Base-by-base conservation (phyloP, 2,888 invertebrate genomes). In the Erebia epiphron region DNA sequence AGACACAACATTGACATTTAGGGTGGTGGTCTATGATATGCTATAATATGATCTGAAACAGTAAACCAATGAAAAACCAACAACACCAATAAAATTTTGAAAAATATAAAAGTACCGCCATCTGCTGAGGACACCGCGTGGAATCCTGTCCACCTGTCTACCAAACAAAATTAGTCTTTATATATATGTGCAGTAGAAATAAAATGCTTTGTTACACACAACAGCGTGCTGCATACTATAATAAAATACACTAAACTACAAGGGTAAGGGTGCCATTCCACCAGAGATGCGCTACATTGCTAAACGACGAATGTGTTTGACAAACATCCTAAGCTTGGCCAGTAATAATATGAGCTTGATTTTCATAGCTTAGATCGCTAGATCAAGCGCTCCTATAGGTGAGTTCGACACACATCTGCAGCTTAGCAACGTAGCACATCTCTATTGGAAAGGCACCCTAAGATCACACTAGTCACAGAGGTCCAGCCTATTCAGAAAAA, bases 81-180 rank as follows among this genome's bases (percentile, higher is more conserved):
- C 75, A 76, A 75, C 67, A 78, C 68, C 74, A 74, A 78, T 75
- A 76, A 74, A 77, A 76, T 79, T 78, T 77, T 77, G 67, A 71
- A 79, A 80, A 80, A 79, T 69, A 76, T 80, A 78, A 77, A 84
- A 80, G 80, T 92, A 92, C 92, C 92, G 85, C 85, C 79, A 79
- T 92, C 91, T 65, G 77, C 77, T 71, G 87, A 81, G 68, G 92
- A 77, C 71, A 92, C 91, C 68, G 90, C 80, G 77, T 80, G 86
- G 84, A 91, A 91, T 73, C 90, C 92, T 79, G 90, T 81, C 91
- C 92, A 90, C 76, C 80, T 79, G 83, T 88, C 92, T 91, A 91
- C 74, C 82, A 79, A 89, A 90, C 82, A 91, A 85, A 91, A 88
- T 87, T 64, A 64, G 54, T 54, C 11, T 64, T 54, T 64, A 64